Base-by-base conservation (phyloP, 2,888 invertebrate species). In the Mayetiola destructor region DNA sequence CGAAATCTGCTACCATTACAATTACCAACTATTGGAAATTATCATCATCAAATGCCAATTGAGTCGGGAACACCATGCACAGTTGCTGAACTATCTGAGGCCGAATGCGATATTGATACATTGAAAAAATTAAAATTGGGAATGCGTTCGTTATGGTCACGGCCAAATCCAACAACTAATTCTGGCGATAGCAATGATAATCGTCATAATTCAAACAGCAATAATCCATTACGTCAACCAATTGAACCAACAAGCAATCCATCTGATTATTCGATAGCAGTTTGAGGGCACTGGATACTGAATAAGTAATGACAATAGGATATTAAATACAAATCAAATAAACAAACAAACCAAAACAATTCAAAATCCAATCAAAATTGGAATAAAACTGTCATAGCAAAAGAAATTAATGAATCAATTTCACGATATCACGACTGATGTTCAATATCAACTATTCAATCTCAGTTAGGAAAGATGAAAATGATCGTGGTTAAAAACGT, bases 241-340 rank as follows among this genome's bases (percentile, higher is more conserved):
- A 48, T 27, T 48, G 48, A 48, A 27, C 40, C 56, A 2, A 77
- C 76, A 64, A 30, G 32, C 32, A 80, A 80, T 64, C 80, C 81
- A 64, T 81, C 82, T 63, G 84, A 84, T 72, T 84, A 84, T 68
- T 84, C 84, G 60, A 84, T 84, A 72, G 83, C 84, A 62, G 84
- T 84, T 69, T 84, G 80, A 78, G 67, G 60, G 62, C 16, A 30
- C 27, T 35, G 8, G 32, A 32, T 12, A 9, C 32, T 32, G 32
- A 9, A 9, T 32, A 6, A 9, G 32, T 32, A 9, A 12, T 9
- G 32, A 9, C 12, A 32, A 9, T 32, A 9, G 20, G 14, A 40
- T 20, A 40, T 20, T 5, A 18, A 18, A 40, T 20, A 40, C 21
- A 40, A 23, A 48, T 23, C 9, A 23, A 36, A 42, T 23, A 21